phyloP scores from a whole-genome alignment of 2,888 invertebrate species.

The Rotaria macrura region DNA sequence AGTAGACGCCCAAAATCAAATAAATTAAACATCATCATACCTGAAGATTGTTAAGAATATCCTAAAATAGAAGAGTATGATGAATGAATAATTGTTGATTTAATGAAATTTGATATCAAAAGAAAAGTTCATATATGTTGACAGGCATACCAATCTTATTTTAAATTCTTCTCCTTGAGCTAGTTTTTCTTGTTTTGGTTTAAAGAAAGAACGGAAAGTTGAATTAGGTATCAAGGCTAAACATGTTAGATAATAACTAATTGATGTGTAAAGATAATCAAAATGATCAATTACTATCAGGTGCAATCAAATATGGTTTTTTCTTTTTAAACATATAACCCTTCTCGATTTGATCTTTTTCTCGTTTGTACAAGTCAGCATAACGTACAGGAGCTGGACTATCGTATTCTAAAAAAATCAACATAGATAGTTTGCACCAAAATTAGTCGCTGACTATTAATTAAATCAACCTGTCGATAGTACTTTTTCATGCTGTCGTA shows the following conservation, averaged over 20 bases:
- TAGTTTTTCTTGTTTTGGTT: not conserved
- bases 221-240: slow-evolving; percentile 12
- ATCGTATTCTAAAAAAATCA: not conserved
- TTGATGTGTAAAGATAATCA: not conserved
- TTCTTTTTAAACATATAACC: not conserved
- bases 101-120: too few species aligned
- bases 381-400: not conserved
- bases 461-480: not conserved
- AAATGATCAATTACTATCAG: not conserved
- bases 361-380: not conserved
- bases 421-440: not conserved
- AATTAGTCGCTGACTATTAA: not conserved
- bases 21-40: not conserved
- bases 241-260: not conserved
- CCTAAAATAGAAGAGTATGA: not conserved
- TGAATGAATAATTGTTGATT: too few species aligned
- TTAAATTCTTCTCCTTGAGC: not conserved
- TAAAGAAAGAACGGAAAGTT: not conserved
- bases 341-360: not conserved
- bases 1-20: not conserved
- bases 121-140: too few species aligned
- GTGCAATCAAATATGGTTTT: not conserved
- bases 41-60: not conserved
- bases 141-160: not conserved
- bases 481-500: not conserved